Evolutionary conservation across 2,113 vertebrate genomes (phyloP).

Genomic region (Corythaeola cristata): DNA sequence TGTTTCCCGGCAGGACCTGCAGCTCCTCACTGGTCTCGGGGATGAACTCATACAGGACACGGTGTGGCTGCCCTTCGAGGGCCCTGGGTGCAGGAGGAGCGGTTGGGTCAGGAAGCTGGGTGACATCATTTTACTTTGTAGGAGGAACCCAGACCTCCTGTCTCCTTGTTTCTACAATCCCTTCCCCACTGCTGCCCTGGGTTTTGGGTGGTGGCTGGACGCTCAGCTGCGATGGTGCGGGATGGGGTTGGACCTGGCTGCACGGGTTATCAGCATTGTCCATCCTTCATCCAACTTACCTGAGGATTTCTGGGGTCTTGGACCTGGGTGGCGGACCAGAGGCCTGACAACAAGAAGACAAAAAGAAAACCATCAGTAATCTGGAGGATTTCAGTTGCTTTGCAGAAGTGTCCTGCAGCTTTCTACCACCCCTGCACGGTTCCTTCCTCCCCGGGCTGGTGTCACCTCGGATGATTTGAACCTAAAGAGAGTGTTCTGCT

Average conservation of each 20-base stretch:
- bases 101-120: background rate
- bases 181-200: fast-evolving
- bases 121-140: fast-evolving
- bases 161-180: background rate
- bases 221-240: fast-evolving
- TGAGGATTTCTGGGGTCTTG: slow-evolving; percentile 88
- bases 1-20: slow-evolving; percentile 90
- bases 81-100: slow-evolving; percentile 73
- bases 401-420: background rate
- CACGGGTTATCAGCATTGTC: background rate
- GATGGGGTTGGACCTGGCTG: background rate
- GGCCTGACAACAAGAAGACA: slow-evolving; percentile 45
- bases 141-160: background rate
- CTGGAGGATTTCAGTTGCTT: background rate
- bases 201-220: background rate
- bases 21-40: slow-evolving; percentile 89
- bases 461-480: background rate
- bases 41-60: slow-evolving; percentile 87
- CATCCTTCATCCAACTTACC: slow-evolving; percentile 70
- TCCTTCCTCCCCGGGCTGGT: background rate
- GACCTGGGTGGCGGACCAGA: slow-evolving; percentile 76
- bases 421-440: background rate
- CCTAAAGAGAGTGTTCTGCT: background rate
- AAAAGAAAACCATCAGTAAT: background rate
- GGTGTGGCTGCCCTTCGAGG: slow-evolving; percentile 88